These are phyloP conservation scores for Tetraodon nigroviridis DNA, from an alignment of 2,113 vertebrate genomes.

Conservation along the genomic window DNA sequence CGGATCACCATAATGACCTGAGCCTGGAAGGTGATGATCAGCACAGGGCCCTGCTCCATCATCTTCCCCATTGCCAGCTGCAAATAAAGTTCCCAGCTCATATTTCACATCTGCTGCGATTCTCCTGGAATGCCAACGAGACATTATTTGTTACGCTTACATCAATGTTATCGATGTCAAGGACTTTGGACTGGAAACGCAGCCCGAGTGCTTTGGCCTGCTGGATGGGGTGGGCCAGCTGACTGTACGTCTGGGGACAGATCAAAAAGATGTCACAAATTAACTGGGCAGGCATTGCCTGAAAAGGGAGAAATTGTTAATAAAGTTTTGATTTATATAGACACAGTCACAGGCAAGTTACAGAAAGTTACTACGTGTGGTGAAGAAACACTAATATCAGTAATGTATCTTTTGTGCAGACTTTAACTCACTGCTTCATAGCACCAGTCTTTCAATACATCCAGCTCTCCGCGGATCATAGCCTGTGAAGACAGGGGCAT, in stretches of 20 bases:
- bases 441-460: conserved; percentile 96
- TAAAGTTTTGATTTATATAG: too few relatives aligned
- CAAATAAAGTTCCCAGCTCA: background rate
- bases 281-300: too few relatives aligned
- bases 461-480: conserved; percentile 90
- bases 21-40: conserved; percentile 96
- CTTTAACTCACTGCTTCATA: conserved; percentile 89
- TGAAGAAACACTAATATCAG: background rate
- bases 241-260: conserved; percentile 85
- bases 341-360: too few relatives aligned
- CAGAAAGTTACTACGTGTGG: background rate
- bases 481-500: conserved; percentile 70
- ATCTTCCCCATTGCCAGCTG: conserved; percentile 97
- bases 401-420: background rate
- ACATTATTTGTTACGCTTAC: conserved; percentile 74
- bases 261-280: conserved; percentile 1
- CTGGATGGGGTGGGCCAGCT: conserved; percentile 91
- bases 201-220: conserved; percentile 86
- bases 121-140: background rate
- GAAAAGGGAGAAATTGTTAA: too few relatives aligned
- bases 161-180: conserved; percentile 92
- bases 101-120: background rate
- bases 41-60: conserved; percentile 96
- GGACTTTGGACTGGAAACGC: conserved; percentile 88
- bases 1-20: conserved; percentile 92